A percentile compares a stretch with the other conserved stretches of the same genome.
These are phyloP conservation scores for Cerceris ruficornis DNA, from an alignment of 2,888 invertebrate species.

Conservation along the genomic window DNA sequence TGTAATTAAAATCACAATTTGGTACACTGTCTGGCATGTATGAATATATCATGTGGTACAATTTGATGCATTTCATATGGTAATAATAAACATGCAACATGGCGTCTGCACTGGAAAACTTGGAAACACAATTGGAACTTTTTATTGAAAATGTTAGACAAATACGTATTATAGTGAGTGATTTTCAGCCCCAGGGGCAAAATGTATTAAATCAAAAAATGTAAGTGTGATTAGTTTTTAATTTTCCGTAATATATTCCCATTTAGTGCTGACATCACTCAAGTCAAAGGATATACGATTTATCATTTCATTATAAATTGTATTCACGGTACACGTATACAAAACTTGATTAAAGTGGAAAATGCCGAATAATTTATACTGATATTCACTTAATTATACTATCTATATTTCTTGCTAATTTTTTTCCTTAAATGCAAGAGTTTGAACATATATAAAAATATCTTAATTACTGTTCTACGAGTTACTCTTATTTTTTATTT, in stretches of 20 bases:
- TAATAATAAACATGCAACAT: slow-evolving; percentile 81
- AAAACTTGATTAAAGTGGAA: too few relatives aligned
- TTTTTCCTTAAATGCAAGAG: too few relatives aligned
- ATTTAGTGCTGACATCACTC: neutral
- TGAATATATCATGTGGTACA: too few relatives aligned
- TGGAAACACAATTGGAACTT: slow-evolving; percentile 96
- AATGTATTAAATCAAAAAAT: slow-evolving; percentile 98
- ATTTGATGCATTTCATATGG: neutral
- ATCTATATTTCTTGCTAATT: too few relatives aligned
- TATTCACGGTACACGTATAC: neutral
- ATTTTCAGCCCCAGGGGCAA: slow-evolving; percentile 99
- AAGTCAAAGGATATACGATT: too few relatives aligned
- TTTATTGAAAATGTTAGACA: slow-evolving; percentile 99
- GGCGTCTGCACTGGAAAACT: slow-evolving; percentile 93
- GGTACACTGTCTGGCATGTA: too few relatives aligned
- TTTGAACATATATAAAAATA: too few relatives aligned
- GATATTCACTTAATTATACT: too few relatives aligned
- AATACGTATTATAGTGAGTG: slow-evolving; percentile 98
- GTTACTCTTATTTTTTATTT: too few relatives aligned
- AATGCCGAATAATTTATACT: too few relatives aligned
- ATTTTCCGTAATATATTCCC: neutral
- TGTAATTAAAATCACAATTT: too few relatives aligned
- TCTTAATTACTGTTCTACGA: too few relatives aligned
- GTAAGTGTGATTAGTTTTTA: slow-evolving; percentile 85
- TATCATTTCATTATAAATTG: neutral